phyloP scores from a whole-genome alignment of 2,113 vertebrate genomes.

The Oryctolagus cuniculus region DNA sequence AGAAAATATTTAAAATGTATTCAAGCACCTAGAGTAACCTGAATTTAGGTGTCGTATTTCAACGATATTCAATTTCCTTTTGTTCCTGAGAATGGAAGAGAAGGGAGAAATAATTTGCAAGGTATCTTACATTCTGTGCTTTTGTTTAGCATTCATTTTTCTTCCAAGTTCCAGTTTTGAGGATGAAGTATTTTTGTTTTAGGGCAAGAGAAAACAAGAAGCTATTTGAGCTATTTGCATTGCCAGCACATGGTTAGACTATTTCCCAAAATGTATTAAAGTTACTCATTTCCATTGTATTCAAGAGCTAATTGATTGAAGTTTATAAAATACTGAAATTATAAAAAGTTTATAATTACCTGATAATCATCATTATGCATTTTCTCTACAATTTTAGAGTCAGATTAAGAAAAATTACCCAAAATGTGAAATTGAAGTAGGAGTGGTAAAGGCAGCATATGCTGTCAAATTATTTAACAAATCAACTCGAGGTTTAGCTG shows the following conservation, averaged over 20 bases:
- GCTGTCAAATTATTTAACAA: neutral
- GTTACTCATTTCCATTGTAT: neutral
- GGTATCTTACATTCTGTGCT: neutral
- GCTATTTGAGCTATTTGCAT: neutral
- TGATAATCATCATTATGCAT: neutral
- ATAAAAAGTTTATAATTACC: neutral
- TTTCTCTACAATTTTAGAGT: neutral
- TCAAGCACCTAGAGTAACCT: neutral
- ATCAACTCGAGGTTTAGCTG: neutral
- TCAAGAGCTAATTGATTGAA: slow-evolving; percentile 12
- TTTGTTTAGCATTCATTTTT: slow-evolving; percentile 38
- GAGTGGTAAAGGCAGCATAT: neutral
- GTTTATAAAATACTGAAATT: neutral
- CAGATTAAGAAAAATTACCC: neutral
- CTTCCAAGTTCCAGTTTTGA: slow-evolving; percentile 16
- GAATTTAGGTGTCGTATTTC: slow-evolving; percentile 36
- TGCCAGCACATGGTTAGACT: neutral
- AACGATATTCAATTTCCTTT: slow-evolving; percentile 58
- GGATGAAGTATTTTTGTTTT: neutral
- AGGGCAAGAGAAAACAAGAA: neutral
- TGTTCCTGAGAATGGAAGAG: neutral
- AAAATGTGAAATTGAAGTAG: neutral
- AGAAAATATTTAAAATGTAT: slow-evolving; percentile 32
- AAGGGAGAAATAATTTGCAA: neutral
- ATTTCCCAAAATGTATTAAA: slow-evolving; percentile 17